Conservation (phyloP, 2,797 vertebrate genomes). For the Siniperca scherzeri region DNA sequence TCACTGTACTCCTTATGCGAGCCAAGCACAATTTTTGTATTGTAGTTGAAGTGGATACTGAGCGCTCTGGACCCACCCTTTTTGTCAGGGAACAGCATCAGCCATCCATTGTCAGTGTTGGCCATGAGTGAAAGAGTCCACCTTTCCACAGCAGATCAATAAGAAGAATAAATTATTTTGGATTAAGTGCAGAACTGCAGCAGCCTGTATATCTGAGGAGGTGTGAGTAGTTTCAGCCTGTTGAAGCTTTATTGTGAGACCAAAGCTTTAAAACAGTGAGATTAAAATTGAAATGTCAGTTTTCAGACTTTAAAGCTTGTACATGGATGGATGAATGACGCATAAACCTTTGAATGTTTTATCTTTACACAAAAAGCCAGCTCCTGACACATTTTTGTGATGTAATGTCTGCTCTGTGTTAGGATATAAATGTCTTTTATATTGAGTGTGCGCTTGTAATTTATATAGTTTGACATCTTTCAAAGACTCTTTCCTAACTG, state of each 20-base stretch:
- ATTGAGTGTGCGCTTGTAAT: conserved; percentile 5
- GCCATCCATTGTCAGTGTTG: conserved; percentile 49
- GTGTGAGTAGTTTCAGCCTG: conserved; percentile 20
- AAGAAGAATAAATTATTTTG: conserved; percentile 61
- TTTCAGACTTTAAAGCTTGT: conserved; percentile 18
- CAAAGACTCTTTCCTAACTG: conserved; percentile 1
- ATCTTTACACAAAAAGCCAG: conserved; percentile 41
- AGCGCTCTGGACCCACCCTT: conserved; percentile 8
- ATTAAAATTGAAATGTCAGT: conserved; percentile 35
- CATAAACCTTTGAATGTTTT: conserved; percentile 29
- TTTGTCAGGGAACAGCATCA: conserved; percentile 37
- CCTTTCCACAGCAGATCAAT: conserved; percentile 54
- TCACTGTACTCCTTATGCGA: conserved; percentile 22
- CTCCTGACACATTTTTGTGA: conserved; percentile 20
- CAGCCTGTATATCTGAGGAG: conserved; percentile 24
- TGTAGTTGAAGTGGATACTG: conserved; percentile 27
- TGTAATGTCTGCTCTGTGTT: conserved; percentile 24
- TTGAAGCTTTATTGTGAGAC: conserved; percentile 38
- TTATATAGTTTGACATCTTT: conserved; percentile 26
- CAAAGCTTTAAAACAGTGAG: conserved; percentile 46
- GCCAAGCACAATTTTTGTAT: conserved; percentile 37
- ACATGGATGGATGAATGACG: conserved; percentile 29
- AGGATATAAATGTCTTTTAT: conserved; percentile 35
- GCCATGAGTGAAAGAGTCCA: conserved; percentile 50
- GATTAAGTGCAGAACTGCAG: conserved; percentile 41